Conservation (phyloP, 2,888 invertebrate species). For the Drosophila niveifrons region DNA sequence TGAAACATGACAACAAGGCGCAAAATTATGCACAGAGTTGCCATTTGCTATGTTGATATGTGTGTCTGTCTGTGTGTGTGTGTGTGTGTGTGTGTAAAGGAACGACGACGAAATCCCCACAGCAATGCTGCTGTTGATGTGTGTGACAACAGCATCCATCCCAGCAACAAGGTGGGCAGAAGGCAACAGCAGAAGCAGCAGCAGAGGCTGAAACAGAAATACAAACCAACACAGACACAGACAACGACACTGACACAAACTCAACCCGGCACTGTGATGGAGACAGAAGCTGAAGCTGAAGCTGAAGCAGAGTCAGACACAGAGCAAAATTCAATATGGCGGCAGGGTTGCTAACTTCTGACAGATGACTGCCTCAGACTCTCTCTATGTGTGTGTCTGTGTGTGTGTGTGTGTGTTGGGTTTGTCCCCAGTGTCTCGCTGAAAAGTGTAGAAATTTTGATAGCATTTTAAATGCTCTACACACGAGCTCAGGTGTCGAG, state of each 20-base stretch:
- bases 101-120: slow-evolving; percentile 66
- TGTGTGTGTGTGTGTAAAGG: slow-evolving; percentile 25
- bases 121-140: slow-evolving; percentile 61
- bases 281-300: slow-evolving; percentile 30
- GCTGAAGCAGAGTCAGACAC: slow-evolving; percentile 35
- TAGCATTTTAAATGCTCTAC: slow-evolving; percentile 54
- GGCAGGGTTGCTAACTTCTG: slow-evolving; percentile 76
- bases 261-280: not conserved
- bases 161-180: slow-evolving; percentile 67
- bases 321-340: slow-evolving; percentile 74
- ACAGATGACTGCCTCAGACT: slow-evolving; percentile 69
- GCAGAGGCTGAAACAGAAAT: slow-evolving; percentile 25
- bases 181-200: not conserved
- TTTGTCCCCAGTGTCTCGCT: slow-evolving; percentile 33
- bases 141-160: slow-evolving; percentile 56
- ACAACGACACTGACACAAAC: slow-evolving; percentile 20
- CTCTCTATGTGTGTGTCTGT: not conserved
- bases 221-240: slow-evolving; percentile 31
- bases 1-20: slow-evolving; percentile 77
- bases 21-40: slow-evolving; percentile 81
- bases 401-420: slow-evolving; percentile 37
- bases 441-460: slow-evolving; percentile 46
- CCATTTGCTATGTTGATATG: slow-evolving; percentile 49
- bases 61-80: slow-evolving; percentile 7
- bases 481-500: slow-evolving; percentile 21